phyloP scores from a whole-genome alignment of 2,888 invertebrate genomes.

The Spatulosminthurus flaviceps region DNA sequence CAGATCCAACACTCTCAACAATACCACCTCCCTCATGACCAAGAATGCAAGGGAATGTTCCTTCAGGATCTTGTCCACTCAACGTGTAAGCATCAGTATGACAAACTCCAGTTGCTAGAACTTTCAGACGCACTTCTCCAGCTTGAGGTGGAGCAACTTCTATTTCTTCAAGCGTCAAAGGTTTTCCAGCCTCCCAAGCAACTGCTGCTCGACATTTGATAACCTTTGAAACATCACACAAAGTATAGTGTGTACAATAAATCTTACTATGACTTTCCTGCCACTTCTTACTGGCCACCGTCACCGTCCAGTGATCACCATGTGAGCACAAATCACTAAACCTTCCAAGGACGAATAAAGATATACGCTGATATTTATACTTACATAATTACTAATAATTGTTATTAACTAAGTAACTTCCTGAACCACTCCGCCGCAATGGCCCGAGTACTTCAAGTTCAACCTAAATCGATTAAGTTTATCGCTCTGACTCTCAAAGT shows the following conservation, averaged over 20 bases:
- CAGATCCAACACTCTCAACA: slow-evolving; percentile 96
- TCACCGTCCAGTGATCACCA: no score
- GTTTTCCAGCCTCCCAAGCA: slow-evolving; percentile 93
- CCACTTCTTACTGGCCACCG: no score
- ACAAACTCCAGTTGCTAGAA: slow-evolving; percentile 84
- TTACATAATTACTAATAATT: no score
- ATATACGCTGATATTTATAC: no score
- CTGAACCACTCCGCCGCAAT: no score
- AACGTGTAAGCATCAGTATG: slow-evolving; percentile 94
- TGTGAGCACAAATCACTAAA: no score
- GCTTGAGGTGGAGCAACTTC: slow-evolving; percentile 94
- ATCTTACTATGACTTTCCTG: no score
- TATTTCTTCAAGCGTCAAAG: slow-evolving; percentile 87
- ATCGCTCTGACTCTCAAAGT: no score
- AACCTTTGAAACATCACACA: slow-evolving; percentile 68
- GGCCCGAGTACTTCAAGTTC: no score
- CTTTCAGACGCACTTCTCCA: slow-evolving; percentile 87
- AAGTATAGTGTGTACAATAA: not conserved
- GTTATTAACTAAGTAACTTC: no score
- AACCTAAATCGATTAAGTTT: no score
- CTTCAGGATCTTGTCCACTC: slow-evolving; percentile 64
- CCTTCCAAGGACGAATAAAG: no score
- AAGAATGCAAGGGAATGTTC: slow-evolving; percentile 83
- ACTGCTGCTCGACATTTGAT: slow-evolving; percentile 95
- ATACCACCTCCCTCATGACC: slow-evolving; percentile 97